Percentiles rank a stretch among this genome's conserved stretches.
Conservation (phyloP, 2,888 invertebrate species). For the Phymatocera aterrima region DNA sequence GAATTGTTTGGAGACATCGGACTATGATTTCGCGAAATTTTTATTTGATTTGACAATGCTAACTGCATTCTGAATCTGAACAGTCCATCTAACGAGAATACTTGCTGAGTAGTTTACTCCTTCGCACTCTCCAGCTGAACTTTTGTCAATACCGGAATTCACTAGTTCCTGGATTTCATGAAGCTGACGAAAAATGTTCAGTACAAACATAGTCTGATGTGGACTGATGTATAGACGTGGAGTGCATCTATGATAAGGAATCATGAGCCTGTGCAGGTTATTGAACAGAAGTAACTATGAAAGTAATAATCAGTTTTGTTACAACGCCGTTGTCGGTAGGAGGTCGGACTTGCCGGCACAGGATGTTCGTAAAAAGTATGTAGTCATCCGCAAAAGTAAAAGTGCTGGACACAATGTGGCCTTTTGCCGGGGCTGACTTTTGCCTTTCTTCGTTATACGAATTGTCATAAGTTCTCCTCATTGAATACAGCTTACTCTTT, state of each 20-base stretch:
- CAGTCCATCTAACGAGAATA: background rate
- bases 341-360: background rate
- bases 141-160: no score
- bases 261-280: background rate
- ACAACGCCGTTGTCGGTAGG: constrained; percentile 7
- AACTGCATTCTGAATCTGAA: background rate
- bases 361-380: background rate
- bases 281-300: background rate
- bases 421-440: background rate
- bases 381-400: constrained; percentile 4
- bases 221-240: background rate
- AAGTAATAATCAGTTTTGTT: constrained; percentile 4
- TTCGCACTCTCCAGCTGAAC: background rate
- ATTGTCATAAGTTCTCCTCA: background rate
- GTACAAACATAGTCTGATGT: background rate
- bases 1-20: background rate
- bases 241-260: background rate
- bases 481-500: background rate
- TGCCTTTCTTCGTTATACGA: constrained; percentile 2
- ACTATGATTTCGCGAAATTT: background rate
- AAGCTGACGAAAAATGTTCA: background rate
- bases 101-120: background rate
- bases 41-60: background rate
- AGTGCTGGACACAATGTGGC: constrained; percentile 17
- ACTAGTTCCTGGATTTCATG: background rate